phyloP scores from a whole-genome alignment of 2,113 vertebrate genomes.

The Cranoglanis bouderius region DNA sequence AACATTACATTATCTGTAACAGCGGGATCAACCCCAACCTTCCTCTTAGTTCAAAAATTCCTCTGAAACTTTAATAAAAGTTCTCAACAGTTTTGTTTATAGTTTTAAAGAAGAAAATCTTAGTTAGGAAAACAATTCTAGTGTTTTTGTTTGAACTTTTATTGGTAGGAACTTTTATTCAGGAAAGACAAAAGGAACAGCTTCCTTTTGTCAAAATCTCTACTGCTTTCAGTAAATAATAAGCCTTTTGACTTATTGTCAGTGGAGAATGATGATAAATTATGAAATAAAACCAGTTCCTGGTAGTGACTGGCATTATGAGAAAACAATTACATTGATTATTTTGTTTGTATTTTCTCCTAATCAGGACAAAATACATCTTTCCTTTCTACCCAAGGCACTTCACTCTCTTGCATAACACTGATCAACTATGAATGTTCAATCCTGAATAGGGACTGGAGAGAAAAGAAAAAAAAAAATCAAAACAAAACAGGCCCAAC shows the following conservation, averaged over 20 bases:
- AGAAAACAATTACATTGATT: not conserved
- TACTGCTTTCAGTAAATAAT: not conserved
- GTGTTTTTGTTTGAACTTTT: not conserved
- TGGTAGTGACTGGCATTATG: not conserved
- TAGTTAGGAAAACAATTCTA: not conserved
- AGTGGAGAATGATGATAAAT: not conserved
- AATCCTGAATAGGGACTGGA: conserved; percentile 19
- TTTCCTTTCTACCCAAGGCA: not conserved
- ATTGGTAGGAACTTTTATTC: too few relatives aligned
- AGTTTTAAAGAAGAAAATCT: not conserved
- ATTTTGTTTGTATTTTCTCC: not conserved
- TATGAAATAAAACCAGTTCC: not conserved
- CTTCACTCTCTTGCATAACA: not conserved
- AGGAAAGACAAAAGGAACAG: too few relatives aligned
- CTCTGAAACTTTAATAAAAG: not conserved
- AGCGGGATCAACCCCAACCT: not conserved
- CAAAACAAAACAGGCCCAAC: conserved; percentile 34
- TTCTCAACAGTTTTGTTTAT: not conserved
- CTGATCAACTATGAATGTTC: conserved; percentile 35
- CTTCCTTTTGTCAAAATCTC: not conserved
- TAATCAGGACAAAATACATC: not conserved
- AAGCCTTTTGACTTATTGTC: not conserved
- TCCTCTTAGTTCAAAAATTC: not conserved
- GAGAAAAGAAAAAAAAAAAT: conserved; percentile 32
- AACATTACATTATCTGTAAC: not conserved